Conservation (phyloP, 2,888 invertebrate genomes). For the Brenthis hecate region DNA sequence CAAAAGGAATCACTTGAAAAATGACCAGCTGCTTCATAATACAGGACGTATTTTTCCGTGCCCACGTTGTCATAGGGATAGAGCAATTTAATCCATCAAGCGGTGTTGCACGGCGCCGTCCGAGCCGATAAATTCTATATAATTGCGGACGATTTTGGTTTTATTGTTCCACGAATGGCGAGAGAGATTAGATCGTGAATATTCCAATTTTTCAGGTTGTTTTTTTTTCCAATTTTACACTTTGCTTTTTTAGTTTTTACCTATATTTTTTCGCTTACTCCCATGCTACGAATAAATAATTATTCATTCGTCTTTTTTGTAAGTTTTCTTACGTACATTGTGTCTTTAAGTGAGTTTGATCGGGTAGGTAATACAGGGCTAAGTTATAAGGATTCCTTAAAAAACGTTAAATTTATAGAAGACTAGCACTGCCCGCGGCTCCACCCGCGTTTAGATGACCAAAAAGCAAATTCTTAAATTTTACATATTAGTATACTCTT, state of each 20-base stretch:
- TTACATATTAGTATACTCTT: no score
- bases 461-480: no score
- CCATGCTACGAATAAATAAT: no score
- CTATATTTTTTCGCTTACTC: no score
- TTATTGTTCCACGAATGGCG: conserved; percentile 66
- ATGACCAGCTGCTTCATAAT: conserved; percentile 82
- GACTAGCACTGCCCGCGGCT: no score
- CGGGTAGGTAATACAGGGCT: no score
- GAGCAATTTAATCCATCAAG: conserved; percentile 83
- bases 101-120: conserved; percentile 65
- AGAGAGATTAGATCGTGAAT: conserved; percentile 59
- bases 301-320: no score
- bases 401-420: no score
- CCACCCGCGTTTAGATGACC: no score
- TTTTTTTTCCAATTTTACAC: conserved; percentile 9
- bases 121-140: conserved; percentile 79
- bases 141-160: conserved; percentile 75
- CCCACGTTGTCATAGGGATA: conserved; percentile 81
- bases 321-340: no score
- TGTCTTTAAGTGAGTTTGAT: no score
- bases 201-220: conserved; percentile 26
- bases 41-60: conserved; percentile 78
- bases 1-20: conserved; percentile 82
- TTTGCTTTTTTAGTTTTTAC: background rate
- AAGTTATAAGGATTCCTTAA: no score